Evolutionary conservation across 2,113 vertebrate species (phyloP).

Genomic region (Panurus biarmicus): DNA sequence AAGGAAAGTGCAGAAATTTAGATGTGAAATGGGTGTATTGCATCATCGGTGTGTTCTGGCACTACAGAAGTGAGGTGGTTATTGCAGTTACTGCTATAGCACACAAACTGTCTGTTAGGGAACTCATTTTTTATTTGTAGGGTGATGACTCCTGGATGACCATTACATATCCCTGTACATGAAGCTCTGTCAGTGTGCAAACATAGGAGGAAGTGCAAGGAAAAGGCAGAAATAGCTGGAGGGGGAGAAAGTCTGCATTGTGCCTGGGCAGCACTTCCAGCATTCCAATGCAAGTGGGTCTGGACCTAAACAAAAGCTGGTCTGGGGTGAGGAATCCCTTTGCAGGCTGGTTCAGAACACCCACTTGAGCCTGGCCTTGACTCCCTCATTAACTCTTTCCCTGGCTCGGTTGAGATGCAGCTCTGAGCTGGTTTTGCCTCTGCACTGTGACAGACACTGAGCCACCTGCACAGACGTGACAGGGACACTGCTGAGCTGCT

Average conservation of each 20-base stretch:
- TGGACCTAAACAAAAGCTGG: slow-evolving; percentile 11
- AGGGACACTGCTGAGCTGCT: background rate
- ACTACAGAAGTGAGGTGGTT: no score
- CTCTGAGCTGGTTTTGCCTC: background rate
- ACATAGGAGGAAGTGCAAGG: background rate
- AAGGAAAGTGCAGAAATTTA: background rate
- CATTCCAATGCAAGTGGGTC: slow-evolving; percentile 5
- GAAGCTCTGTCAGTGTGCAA: background rate
- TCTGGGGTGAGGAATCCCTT: slow-evolving; percentile 3
- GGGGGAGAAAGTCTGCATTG: slow-evolving; percentile 17
- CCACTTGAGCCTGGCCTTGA: background rate
- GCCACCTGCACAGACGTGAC: background rate
- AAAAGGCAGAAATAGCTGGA: background rate
- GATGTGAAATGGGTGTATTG: background rate
- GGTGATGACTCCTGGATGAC: background rate
- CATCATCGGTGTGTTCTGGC: background rate
- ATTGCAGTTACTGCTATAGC: background rate
- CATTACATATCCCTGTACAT: background rate
- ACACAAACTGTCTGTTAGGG: background rate
- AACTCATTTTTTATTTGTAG: background rate
- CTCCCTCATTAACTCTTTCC: background rate
- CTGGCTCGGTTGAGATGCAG: background rate
- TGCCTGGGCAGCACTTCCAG: background rate
- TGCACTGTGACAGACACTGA: background rate
- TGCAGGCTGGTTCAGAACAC: background rate